Evolutionary conservation across 2,888 invertebrate species (phyloP).

Genomic region (Tetragonisca angustula): DNA sequence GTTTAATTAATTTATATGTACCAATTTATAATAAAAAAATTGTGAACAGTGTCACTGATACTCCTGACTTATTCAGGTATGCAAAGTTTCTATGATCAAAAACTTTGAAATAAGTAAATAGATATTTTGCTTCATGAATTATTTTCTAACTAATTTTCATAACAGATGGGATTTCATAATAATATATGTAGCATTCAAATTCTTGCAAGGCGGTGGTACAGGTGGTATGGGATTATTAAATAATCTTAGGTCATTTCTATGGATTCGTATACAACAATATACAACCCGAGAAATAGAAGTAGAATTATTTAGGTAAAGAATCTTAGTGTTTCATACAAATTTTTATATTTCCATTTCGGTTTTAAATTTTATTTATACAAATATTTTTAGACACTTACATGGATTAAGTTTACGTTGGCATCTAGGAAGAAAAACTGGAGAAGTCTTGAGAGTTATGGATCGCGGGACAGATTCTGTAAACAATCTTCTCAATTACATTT

Average conservation of each 20-base stretch:
- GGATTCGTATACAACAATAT: conserved; percentile 98
- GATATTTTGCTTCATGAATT: conserved; percentile 12
- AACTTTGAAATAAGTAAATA: not conserved
- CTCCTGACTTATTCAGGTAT: conserved; percentile 76
- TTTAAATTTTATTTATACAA: conserved; percentile 8
- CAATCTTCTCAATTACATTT: conserved; percentile 94
- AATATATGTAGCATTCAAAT: conserved; percentile 94
- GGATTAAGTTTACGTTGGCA: conserved; percentile 97
- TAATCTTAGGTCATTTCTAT: conserved; percentile 95
- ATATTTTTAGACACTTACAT: conserved; percentile 92
- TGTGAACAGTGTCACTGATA: conserved; percentile 83
- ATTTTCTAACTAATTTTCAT: conserved; percentile 58
- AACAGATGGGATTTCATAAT: conserved; percentile 95
- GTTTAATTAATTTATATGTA: conserved; percentile 95
- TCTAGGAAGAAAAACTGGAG: conserved; percentile 96
- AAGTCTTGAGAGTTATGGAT: conserved; percentile 98
- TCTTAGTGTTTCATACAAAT: not conserved
- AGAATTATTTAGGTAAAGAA: conserved; percentile 77
- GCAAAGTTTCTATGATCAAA: conserved; percentile 2
- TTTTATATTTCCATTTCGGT: not conserved
- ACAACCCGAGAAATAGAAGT: conserved; percentile 96
- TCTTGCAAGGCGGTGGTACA: conserved; percentile 97
- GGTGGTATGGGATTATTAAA: conserved; percentile 97
- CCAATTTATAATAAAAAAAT: conserved; percentile 97
- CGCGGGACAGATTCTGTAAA: conserved; percentile 98